phyloP scores from a whole-genome alignment of 2,113 vertebrate genomes.

The Macquaria australasica region DNA sequence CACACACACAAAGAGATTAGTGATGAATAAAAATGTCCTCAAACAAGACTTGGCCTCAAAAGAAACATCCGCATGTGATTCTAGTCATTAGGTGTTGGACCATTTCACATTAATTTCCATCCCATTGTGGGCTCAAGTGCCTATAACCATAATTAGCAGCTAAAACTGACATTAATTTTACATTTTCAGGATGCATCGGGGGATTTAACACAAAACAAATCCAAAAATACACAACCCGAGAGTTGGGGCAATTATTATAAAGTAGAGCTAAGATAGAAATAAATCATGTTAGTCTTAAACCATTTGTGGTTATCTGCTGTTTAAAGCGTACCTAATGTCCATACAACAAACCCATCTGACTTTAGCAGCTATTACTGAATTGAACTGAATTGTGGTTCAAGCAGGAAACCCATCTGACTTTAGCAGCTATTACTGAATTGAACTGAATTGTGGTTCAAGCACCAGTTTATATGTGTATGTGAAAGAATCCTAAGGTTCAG shows the following conservation, averaged over 20 bases:
- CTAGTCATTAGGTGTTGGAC: constrained; percentile 20
- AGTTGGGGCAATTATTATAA: neutral
- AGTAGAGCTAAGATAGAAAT: neutral
- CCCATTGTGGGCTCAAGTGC: constrained; percentile 19
- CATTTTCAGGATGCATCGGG: constrained; percentile 11
- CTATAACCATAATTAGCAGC: constrained; percentile 36
- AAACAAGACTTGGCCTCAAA: neutral
- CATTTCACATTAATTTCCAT: constrained; percentile 30
- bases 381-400: neutral
- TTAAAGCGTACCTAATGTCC: neutral
- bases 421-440: neutral
- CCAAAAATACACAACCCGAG: neutral
- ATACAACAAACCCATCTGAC: neutral
- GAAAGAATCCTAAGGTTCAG: neutral
- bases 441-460: neutral
- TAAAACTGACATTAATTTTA: constrained; percentile 20
- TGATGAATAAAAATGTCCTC: constrained; percentile 1
- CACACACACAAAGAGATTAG: constrained; percentile 26
- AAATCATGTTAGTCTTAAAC: neutral
- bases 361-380: neutral
- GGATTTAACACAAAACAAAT: neutral
- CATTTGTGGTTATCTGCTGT: neutral
- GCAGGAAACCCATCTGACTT: neutral
- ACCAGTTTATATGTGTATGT: neutral
- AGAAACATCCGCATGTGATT: constrained; percentile 16